Evolutionary conservation across 2,113 vertebrate species (phyloP).

Genomic region (Syrrhaptes paradoxus): DNA sequence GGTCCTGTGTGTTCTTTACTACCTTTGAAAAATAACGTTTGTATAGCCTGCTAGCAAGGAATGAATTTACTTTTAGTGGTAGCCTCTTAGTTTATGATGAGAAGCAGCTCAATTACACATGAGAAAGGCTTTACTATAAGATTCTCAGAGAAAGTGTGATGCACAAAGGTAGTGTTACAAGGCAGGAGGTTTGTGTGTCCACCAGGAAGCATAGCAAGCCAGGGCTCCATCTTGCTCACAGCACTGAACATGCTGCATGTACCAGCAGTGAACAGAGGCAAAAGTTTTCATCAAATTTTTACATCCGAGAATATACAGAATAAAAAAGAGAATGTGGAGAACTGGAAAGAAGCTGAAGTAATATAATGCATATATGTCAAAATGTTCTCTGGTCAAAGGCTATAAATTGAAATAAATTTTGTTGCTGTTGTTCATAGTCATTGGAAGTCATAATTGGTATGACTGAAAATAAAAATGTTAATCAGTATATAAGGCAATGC

Average conservation of each 20-base stretch:
- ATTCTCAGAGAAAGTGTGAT: background rate
- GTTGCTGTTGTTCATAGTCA: background rate
- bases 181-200: background rate
- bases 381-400: background rate
- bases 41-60: background rate
- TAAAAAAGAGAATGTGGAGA: background rate
- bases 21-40: background rate
- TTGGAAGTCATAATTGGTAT: background rate
- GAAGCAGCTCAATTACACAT: background rate
- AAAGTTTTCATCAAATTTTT: background rate
- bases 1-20: background rate
- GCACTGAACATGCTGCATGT: accelerated
- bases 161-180: background rate
- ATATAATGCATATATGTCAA: background rate
- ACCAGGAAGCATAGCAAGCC: background rate
- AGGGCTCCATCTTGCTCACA: background rate
- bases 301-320: background rate
- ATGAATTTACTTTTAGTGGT: background rate
- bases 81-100: background rate
- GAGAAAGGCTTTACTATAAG: background rate
- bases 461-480: background rate
- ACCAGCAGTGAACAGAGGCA: background rate
- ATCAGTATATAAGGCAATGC: background rate
- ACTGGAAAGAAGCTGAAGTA: background rate
- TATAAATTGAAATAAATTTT: background rate